Base-by-base conservation (phyloP, 2,888 invertebrate genomes). In the Siphlonurus alternatus region DNA sequence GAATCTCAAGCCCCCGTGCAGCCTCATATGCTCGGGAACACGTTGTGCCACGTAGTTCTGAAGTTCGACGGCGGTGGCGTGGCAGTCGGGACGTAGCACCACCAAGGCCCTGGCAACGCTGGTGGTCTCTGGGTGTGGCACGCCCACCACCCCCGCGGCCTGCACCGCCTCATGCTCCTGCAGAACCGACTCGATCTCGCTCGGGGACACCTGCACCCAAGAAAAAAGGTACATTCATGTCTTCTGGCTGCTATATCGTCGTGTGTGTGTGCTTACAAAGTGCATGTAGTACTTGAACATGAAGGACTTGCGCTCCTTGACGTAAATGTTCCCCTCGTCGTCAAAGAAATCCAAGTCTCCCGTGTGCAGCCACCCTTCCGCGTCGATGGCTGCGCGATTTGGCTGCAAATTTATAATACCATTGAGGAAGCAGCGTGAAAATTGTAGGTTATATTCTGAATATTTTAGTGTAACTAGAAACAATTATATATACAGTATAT, bases 271-370 rank as follows among this genome's bases (percentile, higher is more conserved):
- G 23, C 51, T 65, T 59, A 65, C 65, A 53, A 51, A 56, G 2
- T 65, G 65, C 65, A 65, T 65, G 25, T 62, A 64, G 38, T 62
- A 65, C 38, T 65, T 65, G 51, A 62, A 65, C 3, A 65, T 62
- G 19, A 53, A 25, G 24, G 24, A 59, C 2, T 20, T 53, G 51
- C 65, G 23, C 1, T 65, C 65, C 7, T 56, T 38, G 2, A 65
- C 10, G 59, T 59, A 65, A 18, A 65, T n/a, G 51, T 65, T 53
- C 3, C 62, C 65, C 23, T n/a, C 53, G 20, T 62, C 53, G 25
- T 65, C 65, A 65, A 65, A 61, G 23, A 65, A 65, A 20, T 51
- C 65, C 15, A 62, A 19, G 24, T 65, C 65, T 24, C 65, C 65
- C 2, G 65, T 65, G 19, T 65, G 25, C 18, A 62, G 20, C 65